These are phyloP conservation scores for Pyrochroa serraticornis DNA, from an alignment of 2,888 invertebrate species.

Conservation along the genomic window DNA sequence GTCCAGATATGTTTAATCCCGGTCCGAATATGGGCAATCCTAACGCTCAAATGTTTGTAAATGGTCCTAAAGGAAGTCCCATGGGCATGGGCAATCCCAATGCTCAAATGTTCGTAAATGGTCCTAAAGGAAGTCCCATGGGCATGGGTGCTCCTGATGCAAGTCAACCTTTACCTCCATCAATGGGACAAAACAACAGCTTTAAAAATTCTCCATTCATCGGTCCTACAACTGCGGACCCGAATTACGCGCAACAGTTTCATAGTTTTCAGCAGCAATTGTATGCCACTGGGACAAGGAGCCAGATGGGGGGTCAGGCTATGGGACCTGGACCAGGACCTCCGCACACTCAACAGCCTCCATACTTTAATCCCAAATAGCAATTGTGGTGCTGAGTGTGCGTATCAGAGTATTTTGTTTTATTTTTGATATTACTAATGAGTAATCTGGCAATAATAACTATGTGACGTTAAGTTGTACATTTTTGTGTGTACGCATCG, in stretches of 20 bases:
- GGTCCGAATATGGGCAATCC: constrained; percentile 55
- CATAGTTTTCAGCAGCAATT: constrained; percentile 95
- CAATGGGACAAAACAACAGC: constrained; percentile 74
- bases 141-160: constrained; percentile 65
- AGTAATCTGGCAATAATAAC: constrained; percentile 57
- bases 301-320: constrained; percentile 60
- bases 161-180: constrained; percentile 77
- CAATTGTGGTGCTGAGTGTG: constrained; percentile 55
- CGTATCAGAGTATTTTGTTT: constrained; percentile 55
- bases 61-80: constrained; percentile 64
- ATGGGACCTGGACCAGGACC: constrained; percentile 60
- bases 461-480: constrained; percentile 54
- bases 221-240: constrained; percentile 85
- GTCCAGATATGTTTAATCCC: constrained; percentile 54
- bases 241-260: constrained; percentile 93
- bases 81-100: constrained; percentile 60
- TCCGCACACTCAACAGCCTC: constrained; percentile 58
- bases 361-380: constrained; percentile 58
- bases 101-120: constrained; percentile 65
- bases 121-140: constrained; percentile 65
- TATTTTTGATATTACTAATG: constrained; percentile 59
- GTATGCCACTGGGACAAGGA: constrained; percentile 84
- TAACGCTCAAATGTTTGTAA: constrained; percentile 65
- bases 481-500: constrained; percentile 54
- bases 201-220: constrained; percentile 83